A percentile compares a stretch with the other conserved stretches of the same genome.
phyloP scores from a whole-genome alignment of 2,797 vertebrate genomes.

The Poecilia velifera region DNA sequence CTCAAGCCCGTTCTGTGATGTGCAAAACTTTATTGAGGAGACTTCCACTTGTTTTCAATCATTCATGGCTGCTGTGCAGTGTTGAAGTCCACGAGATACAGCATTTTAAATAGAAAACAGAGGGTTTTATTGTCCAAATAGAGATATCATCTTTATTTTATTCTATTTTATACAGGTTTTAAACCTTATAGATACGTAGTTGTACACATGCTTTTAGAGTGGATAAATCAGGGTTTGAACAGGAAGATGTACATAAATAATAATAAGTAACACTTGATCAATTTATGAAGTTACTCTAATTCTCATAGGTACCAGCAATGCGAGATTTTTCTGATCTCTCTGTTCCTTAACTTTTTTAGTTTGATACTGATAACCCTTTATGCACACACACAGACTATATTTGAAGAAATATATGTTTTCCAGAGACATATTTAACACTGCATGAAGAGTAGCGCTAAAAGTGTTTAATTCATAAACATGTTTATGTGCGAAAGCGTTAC shows the following conservation, averaged over 20 bases:
- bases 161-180: not conserved
- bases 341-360: not conserved
- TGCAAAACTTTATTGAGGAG: conserved; percentile 3
- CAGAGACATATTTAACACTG: not conserved
- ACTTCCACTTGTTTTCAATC: not conserved
- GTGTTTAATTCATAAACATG: not conserved
- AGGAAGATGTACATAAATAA: not conserved
- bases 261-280: too few relatives aligned
- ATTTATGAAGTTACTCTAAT: too few relatives aligned
- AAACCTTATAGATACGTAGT: not conserved
- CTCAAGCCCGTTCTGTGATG: conserved; percentile 13
- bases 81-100: not conserved
- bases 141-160: not conserved
- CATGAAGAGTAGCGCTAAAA: not conserved
- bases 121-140: not conserved
- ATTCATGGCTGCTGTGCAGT: not conserved
- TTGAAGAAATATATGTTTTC: not conserved
- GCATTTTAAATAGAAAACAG: not conserved
- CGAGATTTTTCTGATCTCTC: not conserved
- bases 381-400: too few relatives aligned
- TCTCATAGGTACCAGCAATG: not conserved
- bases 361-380: not conserved
- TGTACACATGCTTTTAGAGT: not conserved
- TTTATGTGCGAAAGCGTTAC: not conserved
- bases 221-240: not conserved